These are phyloP conservation scores for Baryphthengus martii DNA, from an alignment of 2,113 vertebrate species.

Conservation along the genomic window DNA sequence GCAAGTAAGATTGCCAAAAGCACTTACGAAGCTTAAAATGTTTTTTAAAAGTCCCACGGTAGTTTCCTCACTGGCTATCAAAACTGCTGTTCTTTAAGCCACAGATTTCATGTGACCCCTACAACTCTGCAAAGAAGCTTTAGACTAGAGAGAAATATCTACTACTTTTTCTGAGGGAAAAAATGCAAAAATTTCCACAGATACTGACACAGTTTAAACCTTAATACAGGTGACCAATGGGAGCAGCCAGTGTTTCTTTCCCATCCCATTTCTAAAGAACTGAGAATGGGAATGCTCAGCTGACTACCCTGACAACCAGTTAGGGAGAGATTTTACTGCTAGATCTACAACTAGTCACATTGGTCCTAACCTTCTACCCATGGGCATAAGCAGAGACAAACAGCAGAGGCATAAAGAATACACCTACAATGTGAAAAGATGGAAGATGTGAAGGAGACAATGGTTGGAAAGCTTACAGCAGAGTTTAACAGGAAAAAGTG, in stretches of 20 bases:
- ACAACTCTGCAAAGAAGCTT: not conserved
- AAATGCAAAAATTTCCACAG: not conserved
- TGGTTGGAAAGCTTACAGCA: conserved; percentile 57
- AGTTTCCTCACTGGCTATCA: not conserved
- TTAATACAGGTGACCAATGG: not conserved
- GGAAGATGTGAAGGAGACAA: not conserved
- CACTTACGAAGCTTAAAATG: conserved; percentile 17
- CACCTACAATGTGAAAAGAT: conserved; percentile 19
- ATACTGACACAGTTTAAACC: not conserved
- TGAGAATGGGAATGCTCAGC: not conserved
- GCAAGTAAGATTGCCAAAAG: conserved; percentile 24
- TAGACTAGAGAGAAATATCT: not conserved
- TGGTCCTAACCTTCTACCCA: not conserved
- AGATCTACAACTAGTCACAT: not conserved
- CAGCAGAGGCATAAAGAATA: conserved; percentile 34
- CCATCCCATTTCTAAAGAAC: not conserved
- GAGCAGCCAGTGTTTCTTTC: not conserved
- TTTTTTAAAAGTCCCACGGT: not conserved
- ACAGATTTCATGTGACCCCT: not conserved
- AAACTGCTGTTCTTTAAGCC: not conserved
- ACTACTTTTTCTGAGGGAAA: not conserved
- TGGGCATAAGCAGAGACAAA: not conserved
- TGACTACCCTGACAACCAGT: not conserved
- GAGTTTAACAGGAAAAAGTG: not conserved
- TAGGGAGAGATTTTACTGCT: not conserved